Conservation (phyloP, 2,113 vertebrate genomes). For the Dryoscopus gambensis region DNA sequence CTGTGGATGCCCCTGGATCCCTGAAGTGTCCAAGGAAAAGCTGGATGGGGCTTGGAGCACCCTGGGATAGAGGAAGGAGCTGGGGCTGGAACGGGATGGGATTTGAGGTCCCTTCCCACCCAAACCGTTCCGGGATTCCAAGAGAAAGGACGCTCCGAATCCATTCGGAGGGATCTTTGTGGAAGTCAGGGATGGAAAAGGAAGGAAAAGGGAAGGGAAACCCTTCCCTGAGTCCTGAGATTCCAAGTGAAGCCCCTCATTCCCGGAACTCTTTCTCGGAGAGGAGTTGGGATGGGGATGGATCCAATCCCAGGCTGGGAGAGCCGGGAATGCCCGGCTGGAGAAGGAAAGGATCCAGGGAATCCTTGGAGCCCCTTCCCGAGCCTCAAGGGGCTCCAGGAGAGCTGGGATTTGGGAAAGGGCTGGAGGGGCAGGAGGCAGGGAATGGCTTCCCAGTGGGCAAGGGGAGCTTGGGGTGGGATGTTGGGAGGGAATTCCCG, state of each 20-base stretch:
- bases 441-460: not conserved
- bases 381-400: not conserved
- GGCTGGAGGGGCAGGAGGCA: not conserved
- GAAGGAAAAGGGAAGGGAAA: not conserved
- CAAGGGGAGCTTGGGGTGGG: not conserved
- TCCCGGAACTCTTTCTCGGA: rapidly evolving
- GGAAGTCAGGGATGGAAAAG: not conserved
- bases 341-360: not conserved
- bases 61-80: rapidly evolving
- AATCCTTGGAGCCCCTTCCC: rapidly evolving
- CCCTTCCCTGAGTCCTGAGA: rapidly evolving
- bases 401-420: not conserved
- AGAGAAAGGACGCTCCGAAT: rapidly evolving
- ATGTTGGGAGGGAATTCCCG: not conserved
- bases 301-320: not conserved
- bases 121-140: not conserved
- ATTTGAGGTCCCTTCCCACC: too few species aligned
- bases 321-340: not conserved
- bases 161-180: rapidly evolving
- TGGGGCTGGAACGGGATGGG: rapidly evolving
- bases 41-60: rapidly evolving
- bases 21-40: rapidly evolving
- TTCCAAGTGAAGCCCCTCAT: rapidly evolving
- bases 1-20: too few species aligned
- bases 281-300: rapidly evolving